Percentiles rank a stretch among this genome's conserved stretches.
Conservation (phyloP, 2,888 invertebrate genomes). For the Euproctis similis region DNA sequence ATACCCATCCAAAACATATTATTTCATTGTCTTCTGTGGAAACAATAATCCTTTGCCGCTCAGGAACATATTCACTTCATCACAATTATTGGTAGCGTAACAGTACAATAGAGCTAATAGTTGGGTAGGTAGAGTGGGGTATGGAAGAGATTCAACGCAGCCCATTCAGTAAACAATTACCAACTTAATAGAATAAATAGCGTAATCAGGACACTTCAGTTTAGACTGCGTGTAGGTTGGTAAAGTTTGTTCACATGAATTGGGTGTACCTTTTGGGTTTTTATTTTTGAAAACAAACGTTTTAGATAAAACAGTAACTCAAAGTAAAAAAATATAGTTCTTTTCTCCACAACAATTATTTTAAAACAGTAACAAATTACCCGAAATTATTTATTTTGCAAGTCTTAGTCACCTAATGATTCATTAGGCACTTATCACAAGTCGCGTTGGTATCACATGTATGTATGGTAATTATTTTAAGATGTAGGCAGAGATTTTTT, state of each 20-base stretch:
- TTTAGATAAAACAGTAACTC: no score
- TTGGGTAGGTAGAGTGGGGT: no score
- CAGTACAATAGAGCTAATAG: constrained; percentile 62
- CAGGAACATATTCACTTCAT: constrained; percentile 13
- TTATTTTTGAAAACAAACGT: neutral
- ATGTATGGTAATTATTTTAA: no score
- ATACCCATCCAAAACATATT: no score
- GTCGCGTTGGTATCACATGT: no score
- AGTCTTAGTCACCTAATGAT: no score
- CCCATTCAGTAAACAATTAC: constrained; percentile 67
- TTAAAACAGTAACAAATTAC: no score
- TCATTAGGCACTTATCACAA: no score
- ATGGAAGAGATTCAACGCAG: constrained; percentile 43
- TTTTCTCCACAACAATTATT: no score
- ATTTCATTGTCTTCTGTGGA: constrained; percentile 14
- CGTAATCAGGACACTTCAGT: constrained; percentile 70
- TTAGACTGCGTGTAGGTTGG: constrained; percentile 30
- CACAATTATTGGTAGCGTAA: constrained; percentile 33
- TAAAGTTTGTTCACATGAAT: constrained; percentile 15
- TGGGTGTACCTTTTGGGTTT: constrained; percentile 11
- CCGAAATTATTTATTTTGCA: no score
- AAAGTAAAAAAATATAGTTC: no score
- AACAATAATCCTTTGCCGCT: constrained; percentile 11
- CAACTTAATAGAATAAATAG: constrained; percentile 72
- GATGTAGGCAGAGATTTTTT: no score